A percentile compares a stretch with the other conserved stretches of the same genome.
Conservation (phyloP, 1,140 invertebrate genomes). For the Choristoneura fumiferana region DNA sequence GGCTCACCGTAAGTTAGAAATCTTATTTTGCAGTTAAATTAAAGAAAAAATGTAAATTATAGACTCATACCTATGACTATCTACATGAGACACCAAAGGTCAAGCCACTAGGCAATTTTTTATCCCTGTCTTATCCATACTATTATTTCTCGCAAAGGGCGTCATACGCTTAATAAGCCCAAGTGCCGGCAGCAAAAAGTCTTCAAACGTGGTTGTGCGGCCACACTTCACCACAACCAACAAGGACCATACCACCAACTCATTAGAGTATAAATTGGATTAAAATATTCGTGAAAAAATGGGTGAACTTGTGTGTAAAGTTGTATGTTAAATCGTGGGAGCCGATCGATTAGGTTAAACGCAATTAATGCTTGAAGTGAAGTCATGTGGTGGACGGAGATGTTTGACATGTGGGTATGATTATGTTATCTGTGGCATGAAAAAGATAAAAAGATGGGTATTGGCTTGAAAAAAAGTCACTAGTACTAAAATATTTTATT, state of each 20-base stretch:
- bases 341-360: constrained; percentile 59
- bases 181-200: constrained; percentile 61
- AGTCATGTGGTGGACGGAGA: constrained; percentile 43
- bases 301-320: constrained; percentile 19
- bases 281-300: constrained; percentile 15
- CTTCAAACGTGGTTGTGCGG: constrained; percentile 40
- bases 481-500: too few species aligned
- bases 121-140: constrained; percentile 42
- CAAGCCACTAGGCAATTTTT: too few species aligned
- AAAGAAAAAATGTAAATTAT: too few species aligned
- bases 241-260: background rate
- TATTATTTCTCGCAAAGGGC: constrained; percentile 34
- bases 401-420: constrained; percentile 6
- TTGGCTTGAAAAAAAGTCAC: too few species aligned
- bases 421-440: too few species aligned
- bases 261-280: background rate
- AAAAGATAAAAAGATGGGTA: too few species aligned
- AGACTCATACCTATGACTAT: too few species aligned
- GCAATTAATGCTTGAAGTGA: constrained; percentile 63
- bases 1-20: too few species aligned
- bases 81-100: too few species aligned
- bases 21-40: too few species aligned
- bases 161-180: constrained; percentile 57
- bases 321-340: constrained; percentile 52
- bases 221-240: constrained; percentile 3